Base-by-base conservation (phyloP, 2,113 vertebrate genomes). In the Percopsis transmontana region DNA sequence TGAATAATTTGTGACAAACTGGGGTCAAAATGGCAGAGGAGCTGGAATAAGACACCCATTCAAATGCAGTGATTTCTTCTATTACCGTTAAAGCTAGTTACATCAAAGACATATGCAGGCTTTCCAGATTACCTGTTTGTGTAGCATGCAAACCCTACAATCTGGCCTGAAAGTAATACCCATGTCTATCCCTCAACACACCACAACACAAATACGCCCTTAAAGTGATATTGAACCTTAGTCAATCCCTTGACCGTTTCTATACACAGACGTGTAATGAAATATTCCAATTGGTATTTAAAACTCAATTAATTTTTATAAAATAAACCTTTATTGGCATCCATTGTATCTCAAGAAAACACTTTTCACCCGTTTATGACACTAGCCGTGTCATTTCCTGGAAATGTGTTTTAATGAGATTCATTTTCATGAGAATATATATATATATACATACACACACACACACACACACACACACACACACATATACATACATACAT, bases 41-140 rank as follows among this genome's bases (percentile, higher is more conserved):
- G 23, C 18, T 21, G 68, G 83, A 77, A 88, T 86, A 82, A 81
- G 69, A 78, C 38, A 55, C 53, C 77, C 33, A 50, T 79, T 86
- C 68, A 78, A 61, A 68, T 65, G 62, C 19, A 47, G 62, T 57
- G 41, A 67, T 42, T 76, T 66, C 68, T 81, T 80, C 4, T 71
- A 66, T 80, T 47, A 77, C 45, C 55, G 70, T 74, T 74, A 47
- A 75, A 66, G 54, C 60, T 71, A 27, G 44, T 74, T 70, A 66
- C 24, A 18, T 23, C 38, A 12, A 13, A 42, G 33, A 33, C 18
- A 18, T 61, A 74, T 24, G 33, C 56, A 38, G 54, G 23, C 38
- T 1, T 50, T 20, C 64, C 62, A 57, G 33, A 70, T 64, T 62
- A 48, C 58, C 20, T 48, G 39, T 41, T 33, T 4, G 27, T 6